Percentiles rank a stretch among this genome's conserved stretches.
phyloP scores from a whole-genome alignment of 1,140 invertebrate genomes.

The Atta colombica region DNA sequence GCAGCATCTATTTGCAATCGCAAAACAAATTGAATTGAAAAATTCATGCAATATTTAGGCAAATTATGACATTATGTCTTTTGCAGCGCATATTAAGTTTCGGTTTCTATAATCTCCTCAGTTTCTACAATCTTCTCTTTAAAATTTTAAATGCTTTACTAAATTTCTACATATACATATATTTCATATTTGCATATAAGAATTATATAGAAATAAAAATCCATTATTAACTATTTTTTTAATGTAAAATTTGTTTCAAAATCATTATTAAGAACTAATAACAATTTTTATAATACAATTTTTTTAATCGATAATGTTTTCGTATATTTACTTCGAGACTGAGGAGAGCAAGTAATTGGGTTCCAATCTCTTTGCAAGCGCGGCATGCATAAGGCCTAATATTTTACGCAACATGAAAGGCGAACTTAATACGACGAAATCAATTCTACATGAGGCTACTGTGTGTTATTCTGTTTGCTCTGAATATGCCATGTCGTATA shows the following conservation, averaged over 20 bases:
- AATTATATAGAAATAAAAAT: constrained; percentile 47
- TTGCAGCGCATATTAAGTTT: neutral
- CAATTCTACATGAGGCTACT: constrained; percentile 63
- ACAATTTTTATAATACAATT: too few relatives aligned
- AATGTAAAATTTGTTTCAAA: neutral
- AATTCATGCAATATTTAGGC: constrained; percentile 25
- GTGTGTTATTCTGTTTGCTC: constrained; percentile 51
- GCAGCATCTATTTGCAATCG: constrained; percentile 9
- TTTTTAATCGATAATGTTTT: neutral
- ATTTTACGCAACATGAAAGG: constrained; percentile 64
- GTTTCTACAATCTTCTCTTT: neutral
- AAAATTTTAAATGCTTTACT: neutral
- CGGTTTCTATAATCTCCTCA: constrained; percentile 2
- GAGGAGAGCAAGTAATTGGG: constrained; percentile 4
- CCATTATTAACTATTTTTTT: constrained; percentile 38
- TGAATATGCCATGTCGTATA: constrained; percentile 46
- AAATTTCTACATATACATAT: neutral
- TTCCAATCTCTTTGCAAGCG: neutral
- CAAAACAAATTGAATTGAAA: neutral
- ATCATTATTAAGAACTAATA: neutral
- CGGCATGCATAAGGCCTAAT: constrained; percentile 56
- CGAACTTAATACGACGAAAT: constrained; percentile 62
- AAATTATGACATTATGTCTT: neutral
- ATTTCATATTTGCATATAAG: neutral
- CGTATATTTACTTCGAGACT: neutral